A percentile compares a stretch with the other conserved stretches of the same genome.
These are phyloP conservation scores for Pangasius djambal DNA, from an alignment of 2,797 vertebrate genomes.

Conservation along the genomic window DNA sequence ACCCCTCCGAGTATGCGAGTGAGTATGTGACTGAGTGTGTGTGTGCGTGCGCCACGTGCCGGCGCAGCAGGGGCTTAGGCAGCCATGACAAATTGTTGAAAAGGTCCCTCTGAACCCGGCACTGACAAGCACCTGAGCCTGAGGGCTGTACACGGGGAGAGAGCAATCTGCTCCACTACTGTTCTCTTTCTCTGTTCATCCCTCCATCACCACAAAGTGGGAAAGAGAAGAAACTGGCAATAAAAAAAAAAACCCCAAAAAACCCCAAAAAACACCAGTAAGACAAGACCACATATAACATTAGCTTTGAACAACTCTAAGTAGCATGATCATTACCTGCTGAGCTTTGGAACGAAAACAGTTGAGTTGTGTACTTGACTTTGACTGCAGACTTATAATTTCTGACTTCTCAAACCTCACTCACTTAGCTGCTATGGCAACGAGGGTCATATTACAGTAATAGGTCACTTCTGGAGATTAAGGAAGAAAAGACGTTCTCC, in stretches of 20 bases:
- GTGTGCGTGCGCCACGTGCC: constrained; percentile 85
- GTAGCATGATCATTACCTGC: constrained; percentile 16
- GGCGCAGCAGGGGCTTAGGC: constrained; percentile 87
- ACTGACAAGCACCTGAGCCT: constrained; percentile 94
- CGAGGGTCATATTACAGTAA: constrained; percentile 65
- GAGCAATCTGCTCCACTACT: constrained; percentile 55
- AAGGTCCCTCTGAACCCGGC: constrained; percentile 84
- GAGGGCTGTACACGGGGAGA: constrained; percentile 62
- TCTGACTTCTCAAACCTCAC: constrained; percentile 60
- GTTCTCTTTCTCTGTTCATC: constrained; percentile 47
- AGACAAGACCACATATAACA: constrained; percentile 16
- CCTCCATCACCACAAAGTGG: constrained; percentile 34
- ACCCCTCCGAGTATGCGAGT: constrained; percentile 78
- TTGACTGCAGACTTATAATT: background rate
- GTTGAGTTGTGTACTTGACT: background rate
- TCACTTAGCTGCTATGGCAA: constrained; percentile 76
- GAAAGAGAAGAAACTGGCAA: background rate
- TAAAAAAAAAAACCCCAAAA: background rate
- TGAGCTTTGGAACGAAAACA: background rate
- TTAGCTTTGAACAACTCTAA: constrained; percentile 27
- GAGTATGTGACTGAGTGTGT: constrained; percentile 36
- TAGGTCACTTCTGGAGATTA: background rate
- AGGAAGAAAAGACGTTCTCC: background rate
- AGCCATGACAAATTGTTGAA: constrained; percentile 96
- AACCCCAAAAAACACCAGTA: background rate